Base-by-base conservation (phyloP, 2,797 vertebrate genomes). In the Typhlichthys subterraneus region DNA sequence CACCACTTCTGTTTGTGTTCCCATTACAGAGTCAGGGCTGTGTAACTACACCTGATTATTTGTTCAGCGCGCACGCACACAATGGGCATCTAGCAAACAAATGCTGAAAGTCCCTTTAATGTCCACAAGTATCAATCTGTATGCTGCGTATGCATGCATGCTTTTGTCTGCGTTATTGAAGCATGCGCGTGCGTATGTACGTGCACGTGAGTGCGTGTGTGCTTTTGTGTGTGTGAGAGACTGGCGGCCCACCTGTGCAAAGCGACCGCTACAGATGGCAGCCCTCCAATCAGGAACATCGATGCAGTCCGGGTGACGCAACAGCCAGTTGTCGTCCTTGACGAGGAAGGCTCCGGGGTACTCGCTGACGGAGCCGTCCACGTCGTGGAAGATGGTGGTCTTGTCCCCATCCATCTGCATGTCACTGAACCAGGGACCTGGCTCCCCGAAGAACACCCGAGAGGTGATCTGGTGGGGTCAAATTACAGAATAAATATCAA, bases 351-450 rank as follows among this genome's bases (percentile, higher is more conserved):
- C 94, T n/a, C 97, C 97, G 0, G 97, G 96, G 65, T 96, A 99
- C 79, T 97, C 94, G 0, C 96, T 97, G 76, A 99, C 94, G 0
- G 97, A 96, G 45, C 97, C 97, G 0, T 99, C 97, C 0, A 95
- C 83, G 0, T 99, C 97, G 0, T 98, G 96, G 81, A 99, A 97
- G 82, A 99, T 90, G 0, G 96, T 95, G 0, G 97, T 99, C 87
- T 99, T 99, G 69, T 99, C 97, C 1, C 97, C 97, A 0, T 99
- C 97, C 96, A 97, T 95, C 80, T 98, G 87, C 92, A 99, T 93
- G 57, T 92, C 88, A 62, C 91, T 96, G 85, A 99, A 99, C 97
- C 97, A 99, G 6, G 96, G 95, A 1, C 97, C 97, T 0, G 97
- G 95, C 75, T 98, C 96, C 48, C 97, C 97, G 4, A 99, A 99